phyloP scores from a whole-genome alignment of 1,140 invertebrate species.

The Drosophila micromelanica region DNA sequence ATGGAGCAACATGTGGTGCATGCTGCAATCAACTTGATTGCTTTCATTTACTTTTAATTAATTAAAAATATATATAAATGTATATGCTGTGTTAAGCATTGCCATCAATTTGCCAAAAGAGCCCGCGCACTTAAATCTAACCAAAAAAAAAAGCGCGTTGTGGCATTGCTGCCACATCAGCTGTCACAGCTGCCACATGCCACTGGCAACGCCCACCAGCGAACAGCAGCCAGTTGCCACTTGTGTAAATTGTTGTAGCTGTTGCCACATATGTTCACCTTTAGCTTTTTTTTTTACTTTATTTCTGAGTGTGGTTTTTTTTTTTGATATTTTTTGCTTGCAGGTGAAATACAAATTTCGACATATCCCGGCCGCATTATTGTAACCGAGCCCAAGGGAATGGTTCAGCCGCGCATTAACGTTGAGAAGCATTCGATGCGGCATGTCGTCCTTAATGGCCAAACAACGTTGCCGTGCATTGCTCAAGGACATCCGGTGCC shows the following conservation, averaged over 20 bases:
- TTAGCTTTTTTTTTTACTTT: background rate
- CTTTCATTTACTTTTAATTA: slow-evolving; percentile 81
- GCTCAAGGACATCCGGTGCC: slow-evolving; percentile 92
- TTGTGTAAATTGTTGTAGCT: slow-evolving; percentile 38
- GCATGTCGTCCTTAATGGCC: slow-evolving; percentile 88
- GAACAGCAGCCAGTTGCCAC: slow-evolving; percentile 11
- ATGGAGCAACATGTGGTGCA: slow-evolving; percentile 12
- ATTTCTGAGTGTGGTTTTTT: slow-evolving; percentile 3
- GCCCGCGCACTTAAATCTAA: slow-evolving; percentile 23
- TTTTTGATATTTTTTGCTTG: slow-evolving; percentile 9
- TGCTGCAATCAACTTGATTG: slow-evolving; percentile 72
- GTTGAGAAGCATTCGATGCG: slow-evolving; percentile 88
- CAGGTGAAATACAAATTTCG: slow-evolving; percentile 88
- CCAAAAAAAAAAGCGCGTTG: slow-evolving; percentile 10
- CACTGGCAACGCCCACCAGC: background rate
- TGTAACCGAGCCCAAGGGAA: slow-evolving; percentile 89
- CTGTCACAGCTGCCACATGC: too few relatives aligned
- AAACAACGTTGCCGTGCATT: slow-evolving; percentile 89
- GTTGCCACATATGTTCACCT: slow-evolving; percentile 45
- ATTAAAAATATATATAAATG: slow-evolving; percentile 56
- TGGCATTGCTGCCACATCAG: too few relatives aligned
- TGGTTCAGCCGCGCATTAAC: slow-evolving; percentile 88
- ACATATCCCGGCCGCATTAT: slow-evolving; percentile 87
- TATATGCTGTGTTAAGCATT: slow-evolving; percentile 1
- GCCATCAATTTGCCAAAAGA: slow-evolving; percentile 13